These are phyloP conservation scores for Chionis minor DNA, from an alignment of 2,113 vertebrate species.

Conservation along the genomic window DNA sequence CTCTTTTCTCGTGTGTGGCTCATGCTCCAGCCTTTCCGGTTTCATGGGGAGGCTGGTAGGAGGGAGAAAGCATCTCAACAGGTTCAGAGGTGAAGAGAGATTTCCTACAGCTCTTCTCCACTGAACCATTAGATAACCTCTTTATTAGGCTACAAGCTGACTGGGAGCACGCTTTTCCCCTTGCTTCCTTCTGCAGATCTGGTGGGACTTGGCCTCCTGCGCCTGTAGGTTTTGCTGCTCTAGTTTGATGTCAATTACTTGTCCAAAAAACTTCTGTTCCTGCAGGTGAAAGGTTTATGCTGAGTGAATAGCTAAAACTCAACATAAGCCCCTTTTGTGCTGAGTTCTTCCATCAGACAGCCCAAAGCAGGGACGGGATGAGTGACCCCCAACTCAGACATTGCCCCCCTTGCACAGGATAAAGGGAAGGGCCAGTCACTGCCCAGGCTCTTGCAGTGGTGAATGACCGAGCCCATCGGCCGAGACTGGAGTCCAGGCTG, in stretches of 20 bases:
- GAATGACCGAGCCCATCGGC: neutral
- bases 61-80: neutral
- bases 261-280: neutral
- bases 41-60: neutral
- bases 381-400: accelerated
- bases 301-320: neutral
- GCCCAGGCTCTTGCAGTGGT: neutral
- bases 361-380: neutral
- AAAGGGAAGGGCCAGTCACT: accelerated
- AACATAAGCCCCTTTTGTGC: accelerated
- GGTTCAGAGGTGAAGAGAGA: neutral
- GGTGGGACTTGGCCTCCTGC: neutral
- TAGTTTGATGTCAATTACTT: neutral
- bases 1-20: neutral
- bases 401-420: accelerated
- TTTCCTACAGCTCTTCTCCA: neutral
- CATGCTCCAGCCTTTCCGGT: neutral
- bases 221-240: neutral
- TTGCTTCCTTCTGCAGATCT: neutral
- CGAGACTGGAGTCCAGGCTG: accelerated
- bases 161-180: accelerated
- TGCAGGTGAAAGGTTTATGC: neutral
- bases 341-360: neutral
- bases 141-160: neutral
- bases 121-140: accelerated